phyloP scores from a whole-genome alignment of 2,888 invertebrate genomes.

The Sarcophaga carnaria region DNA sequence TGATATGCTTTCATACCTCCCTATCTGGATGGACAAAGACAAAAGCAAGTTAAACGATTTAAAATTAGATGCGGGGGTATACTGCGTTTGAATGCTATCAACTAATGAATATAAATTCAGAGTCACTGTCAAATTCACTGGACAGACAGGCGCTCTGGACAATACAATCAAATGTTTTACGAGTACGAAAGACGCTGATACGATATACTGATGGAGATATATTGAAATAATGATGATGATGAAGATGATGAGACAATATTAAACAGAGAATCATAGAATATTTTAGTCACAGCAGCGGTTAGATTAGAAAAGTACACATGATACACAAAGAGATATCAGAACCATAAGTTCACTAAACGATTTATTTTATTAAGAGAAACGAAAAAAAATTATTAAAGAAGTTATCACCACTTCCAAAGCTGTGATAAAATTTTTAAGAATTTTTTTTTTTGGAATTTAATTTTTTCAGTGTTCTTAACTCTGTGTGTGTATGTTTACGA shows the following conservation, averaged over 20 bases:
- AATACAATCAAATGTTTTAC: background rate
- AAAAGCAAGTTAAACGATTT: conserved; percentile 18
- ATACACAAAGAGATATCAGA: conserved; percentile 27
- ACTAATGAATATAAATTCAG: conserved; percentile 77
- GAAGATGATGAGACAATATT: conserved; percentile 28
- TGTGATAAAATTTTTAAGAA: too few species aligned
- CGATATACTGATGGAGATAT: background rate
- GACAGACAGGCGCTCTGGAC: conserved; percentile 30
- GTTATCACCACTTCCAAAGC: background rate
- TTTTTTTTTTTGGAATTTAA: too few species aligned
- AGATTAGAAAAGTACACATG: conserved; percentile 25
- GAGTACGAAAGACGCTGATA: background rate
- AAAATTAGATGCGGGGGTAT: background rate
- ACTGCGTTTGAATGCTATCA: conserved; percentile 7
- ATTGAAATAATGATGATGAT: conserved; percentile 16
- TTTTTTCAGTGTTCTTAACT: conserved; percentile 1
- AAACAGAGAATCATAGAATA: conserved; percentile 15
- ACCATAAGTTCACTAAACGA: too few species aligned
- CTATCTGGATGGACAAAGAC: background rate
- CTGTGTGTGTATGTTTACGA: background rate
- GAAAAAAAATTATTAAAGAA: background rate
- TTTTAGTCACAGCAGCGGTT: conserved; percentile 43
- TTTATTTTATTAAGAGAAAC: too few species aligned
- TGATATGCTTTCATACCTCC: too few species aligned
- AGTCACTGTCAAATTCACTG: conserved; percentile 75